Conservation (phyloP, 2,888 invertebrate genomes). For the Phasia obesa region DNA sequence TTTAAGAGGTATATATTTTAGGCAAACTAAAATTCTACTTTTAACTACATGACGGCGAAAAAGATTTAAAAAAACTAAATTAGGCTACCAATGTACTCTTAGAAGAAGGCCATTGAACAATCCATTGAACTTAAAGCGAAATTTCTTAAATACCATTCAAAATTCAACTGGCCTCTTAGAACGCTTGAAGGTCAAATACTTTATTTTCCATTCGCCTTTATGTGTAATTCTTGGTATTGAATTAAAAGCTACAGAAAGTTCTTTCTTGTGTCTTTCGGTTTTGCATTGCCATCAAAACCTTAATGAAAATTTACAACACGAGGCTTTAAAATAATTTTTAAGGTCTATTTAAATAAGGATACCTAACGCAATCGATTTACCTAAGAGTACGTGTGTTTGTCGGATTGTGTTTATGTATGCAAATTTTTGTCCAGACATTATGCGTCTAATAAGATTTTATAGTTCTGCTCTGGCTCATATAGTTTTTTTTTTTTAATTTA, state of each 20-base stretch:
- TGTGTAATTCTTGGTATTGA: conserved; percentile 17
- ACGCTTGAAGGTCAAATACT: neutral
- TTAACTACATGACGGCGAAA: too few relatives aligned
- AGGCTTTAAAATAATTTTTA: conserved; percentile 42
- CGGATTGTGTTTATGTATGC: neutral
- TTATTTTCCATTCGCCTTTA: neutral
- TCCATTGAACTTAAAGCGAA: conserved; percentile 49
- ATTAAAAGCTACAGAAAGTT: conserved; percentile 7
- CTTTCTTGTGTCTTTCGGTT: neutral
- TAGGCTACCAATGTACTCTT: too few relatives aligned
- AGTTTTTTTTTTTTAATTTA: neutral
- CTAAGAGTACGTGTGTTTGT: neutral
- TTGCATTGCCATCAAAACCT: conserved; percentile 8
- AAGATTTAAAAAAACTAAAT: too few relatives aligned
- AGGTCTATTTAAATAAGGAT: conserved; percentile 44
- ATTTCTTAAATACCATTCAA: conserved; percentile 23
- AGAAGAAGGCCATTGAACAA: conserved; percentile 24
- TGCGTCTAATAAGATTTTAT: conserved; percentile 57
- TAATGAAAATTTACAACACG: conserved; percentile 63
- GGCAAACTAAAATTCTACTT: too few relatives aligned
- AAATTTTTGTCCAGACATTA: conserved; percentile 20
- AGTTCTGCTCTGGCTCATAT: neutral
- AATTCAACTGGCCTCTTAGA: neutral
- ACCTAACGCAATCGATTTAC: conserved; percentile 15
- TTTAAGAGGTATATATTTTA: too few relatives aligned